phyloP scores from a whole-genome alignment of 1,140 invertebrate species.

The Lordiphosa mommai region DNA sequence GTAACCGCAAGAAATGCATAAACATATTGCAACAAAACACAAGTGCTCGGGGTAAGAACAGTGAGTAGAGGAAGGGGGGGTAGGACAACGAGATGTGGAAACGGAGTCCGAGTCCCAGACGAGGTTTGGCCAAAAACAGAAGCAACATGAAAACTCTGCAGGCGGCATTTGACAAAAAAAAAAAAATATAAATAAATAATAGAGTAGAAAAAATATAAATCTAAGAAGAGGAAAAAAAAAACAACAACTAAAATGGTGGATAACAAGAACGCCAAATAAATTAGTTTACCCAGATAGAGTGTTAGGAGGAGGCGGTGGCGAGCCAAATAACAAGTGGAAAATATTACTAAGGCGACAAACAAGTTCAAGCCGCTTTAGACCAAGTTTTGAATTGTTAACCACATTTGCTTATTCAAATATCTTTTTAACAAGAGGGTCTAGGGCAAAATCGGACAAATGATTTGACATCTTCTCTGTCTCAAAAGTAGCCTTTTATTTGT shows the following conservation, averaged over 20 bases:
- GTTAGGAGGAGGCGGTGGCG: too few relatives aligned
- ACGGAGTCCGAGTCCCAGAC: conserved; percentile 30
- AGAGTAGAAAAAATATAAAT: conserved; percentile 5
- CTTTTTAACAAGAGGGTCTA: too few relatives aligned
- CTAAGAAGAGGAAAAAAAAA: conserved; percentile 2
- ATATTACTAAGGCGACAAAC: too few relatives aligned
- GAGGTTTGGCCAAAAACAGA: conserved; percentile 32
- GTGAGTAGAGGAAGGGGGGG: neutral
- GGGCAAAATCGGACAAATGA: too few relatives aligned
- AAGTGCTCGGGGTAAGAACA: conserved; percentile 15
- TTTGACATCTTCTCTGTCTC: too few relatives aligned
- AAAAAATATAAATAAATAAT: conserved; percentile 15
- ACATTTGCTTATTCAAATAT: too few relatives aligned
- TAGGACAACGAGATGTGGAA: neutral
- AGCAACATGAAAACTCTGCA: conserved; percentile 49
- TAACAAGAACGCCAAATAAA: neutral
- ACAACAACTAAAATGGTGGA: neutral
- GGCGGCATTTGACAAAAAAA: conserved; percentile 46
- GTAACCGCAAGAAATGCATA: conserved; percentile 66
- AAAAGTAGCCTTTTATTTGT: too few relatives aligned
- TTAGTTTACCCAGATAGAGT: neutral
- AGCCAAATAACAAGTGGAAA: too few relatives aligned
- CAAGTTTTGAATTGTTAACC: too few relatives aligned
- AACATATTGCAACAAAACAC: conserved; percentile 53
- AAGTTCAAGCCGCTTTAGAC: neutral